Percentiles rank a stretch among this genome's conserved stretches.
phyloP scores from a whole-genome alignment of 2,797 vertebrate genomes.

The Spheniscus humboldti region DNA sequence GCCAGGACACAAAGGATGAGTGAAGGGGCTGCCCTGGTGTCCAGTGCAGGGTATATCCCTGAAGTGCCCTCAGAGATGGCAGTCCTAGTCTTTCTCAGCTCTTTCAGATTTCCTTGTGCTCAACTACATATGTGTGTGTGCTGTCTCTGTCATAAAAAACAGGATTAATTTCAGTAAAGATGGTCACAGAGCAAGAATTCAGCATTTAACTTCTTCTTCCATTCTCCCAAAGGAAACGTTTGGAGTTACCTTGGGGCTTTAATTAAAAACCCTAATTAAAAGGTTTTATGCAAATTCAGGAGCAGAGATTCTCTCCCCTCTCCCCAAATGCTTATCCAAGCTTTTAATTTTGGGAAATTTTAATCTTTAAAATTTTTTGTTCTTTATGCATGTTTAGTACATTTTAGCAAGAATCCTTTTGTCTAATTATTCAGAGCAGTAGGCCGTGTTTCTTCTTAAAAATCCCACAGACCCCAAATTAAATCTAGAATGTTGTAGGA shows the following conservation, averaged over 20 bases:
- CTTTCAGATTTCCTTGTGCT: background rate
- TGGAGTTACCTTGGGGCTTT: background rate
- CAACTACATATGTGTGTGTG: background rate
- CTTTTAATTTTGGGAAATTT: background rate
- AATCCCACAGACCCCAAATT: background rate
- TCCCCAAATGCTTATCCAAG: background rate
- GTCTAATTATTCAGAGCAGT: conserved; percentile 11
- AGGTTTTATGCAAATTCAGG: background rate
- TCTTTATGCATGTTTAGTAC: background rate
- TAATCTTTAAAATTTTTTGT: background rate
- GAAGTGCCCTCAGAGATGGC: background rate
- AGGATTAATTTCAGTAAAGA: background rate
- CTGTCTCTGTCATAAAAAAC: background rate
- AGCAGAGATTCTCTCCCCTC: background rate
- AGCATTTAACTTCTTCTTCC: background rate
- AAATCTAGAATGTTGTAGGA: conserved; percentile 13
- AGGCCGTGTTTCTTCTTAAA: background rate
- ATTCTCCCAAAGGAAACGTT: background rate
- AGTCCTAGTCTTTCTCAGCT: background rate
- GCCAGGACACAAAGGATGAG: background rate
- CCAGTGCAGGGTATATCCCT: background rate
- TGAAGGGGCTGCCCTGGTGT: background rate
- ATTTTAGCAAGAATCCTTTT: background rate
- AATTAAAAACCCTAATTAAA: background rate
- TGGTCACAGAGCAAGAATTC: background rate